Conservation (phyloP, 2,797 vertebrate species). For the Phoebastria nigripes region DNA sequence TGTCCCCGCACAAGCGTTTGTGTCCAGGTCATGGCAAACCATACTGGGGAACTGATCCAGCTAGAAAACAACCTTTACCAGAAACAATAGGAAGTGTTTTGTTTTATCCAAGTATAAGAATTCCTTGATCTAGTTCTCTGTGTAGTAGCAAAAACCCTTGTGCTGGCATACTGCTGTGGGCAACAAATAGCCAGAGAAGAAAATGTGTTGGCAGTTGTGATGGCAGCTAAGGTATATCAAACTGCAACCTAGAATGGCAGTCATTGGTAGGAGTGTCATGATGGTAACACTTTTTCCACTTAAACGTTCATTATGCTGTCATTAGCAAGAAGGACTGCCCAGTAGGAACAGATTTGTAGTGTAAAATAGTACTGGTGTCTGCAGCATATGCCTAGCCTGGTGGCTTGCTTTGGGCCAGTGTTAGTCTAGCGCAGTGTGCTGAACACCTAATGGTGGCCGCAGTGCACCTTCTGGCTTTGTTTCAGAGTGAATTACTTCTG, state of each 20-base stretch:
- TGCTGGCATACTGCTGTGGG: background rate
- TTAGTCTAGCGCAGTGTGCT: background rate
- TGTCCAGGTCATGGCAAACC: background rate
- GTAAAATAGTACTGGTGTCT: background rate
- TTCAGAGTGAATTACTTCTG: background rate
- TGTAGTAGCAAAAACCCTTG: background rate
- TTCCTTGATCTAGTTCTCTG: background rate
- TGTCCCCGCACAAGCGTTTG: background rate
- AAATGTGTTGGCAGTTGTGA: background rate
- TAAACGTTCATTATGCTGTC: background rate
- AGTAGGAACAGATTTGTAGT: background rate
- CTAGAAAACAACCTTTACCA: background rate
- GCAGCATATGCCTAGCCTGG: fast-evolving
- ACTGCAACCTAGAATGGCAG: background rate
- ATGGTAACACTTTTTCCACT: background rate
- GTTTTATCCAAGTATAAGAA: background rate
- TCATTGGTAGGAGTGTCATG: background rate
- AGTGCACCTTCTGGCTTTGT: background rate
- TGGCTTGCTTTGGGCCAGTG: background rate
- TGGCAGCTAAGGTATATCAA: background rate
- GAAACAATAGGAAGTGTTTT: background rate
- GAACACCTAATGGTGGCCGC: background rate
- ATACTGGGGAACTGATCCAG: background rate
- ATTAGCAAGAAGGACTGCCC: background rate
- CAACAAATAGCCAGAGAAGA: background rate